A percentile compares a stretch with the other conserved stretches of the same genome.
Conservation (phyloP, 2,113 vertebrate species). For the Lipotes vexillifer region DNA sequence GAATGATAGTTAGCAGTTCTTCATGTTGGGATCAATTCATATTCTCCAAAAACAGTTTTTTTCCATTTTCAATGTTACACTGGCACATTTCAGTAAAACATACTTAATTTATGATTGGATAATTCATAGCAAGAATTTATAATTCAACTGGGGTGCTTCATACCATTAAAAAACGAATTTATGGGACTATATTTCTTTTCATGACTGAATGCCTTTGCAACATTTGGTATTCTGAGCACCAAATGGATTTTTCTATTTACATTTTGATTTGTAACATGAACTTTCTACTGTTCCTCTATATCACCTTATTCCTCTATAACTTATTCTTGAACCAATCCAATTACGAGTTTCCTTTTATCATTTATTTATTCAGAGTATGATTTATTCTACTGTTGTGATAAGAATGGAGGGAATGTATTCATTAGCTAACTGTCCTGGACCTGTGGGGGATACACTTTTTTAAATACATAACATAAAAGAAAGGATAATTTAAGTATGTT, state of each 20-base stretch:
- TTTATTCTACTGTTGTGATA: not conserved
- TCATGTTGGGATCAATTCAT: not conserved
- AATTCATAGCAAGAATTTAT: not conserved
- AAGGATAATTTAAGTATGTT: not conserved
- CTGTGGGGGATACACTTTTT: not conserved
- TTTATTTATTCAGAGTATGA: not conserved
- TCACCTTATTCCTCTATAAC: not conserved
- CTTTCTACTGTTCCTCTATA: not conserved
- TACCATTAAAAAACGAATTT: not conserved
- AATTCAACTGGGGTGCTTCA: not conserved
- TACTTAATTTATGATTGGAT: not conserved
- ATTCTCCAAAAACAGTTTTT: not conserved
- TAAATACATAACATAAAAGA: not conserved
- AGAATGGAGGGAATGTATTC: not conserved
- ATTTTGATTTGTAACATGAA: not conserved
- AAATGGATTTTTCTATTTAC: not conserved
- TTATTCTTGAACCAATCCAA: conserved; percentile 11
- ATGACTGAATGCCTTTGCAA: not conserved
- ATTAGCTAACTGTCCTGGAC: not conserved
- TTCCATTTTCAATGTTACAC: not conserved
- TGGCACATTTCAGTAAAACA: not conserved
- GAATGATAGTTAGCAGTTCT: not conserved
- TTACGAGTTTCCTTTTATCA: conserved; percentile 9
- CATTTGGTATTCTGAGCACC: not conserved
- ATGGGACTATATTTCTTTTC: not conserved